Conservation (phyloP, 2,113 vertebrate species). For the Acrocephalus kingi region DNA sequence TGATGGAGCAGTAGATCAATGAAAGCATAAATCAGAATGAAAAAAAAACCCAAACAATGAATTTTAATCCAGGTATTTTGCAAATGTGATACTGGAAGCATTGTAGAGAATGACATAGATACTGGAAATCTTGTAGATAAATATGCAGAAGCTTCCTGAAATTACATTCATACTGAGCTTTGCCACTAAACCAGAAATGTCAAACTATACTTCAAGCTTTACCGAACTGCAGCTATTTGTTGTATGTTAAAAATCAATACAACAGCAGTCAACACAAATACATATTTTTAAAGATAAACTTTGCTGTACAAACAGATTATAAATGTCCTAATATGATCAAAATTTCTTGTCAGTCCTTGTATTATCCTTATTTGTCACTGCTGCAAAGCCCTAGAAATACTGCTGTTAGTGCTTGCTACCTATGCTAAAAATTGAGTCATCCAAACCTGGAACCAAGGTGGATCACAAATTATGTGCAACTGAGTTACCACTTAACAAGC, state of each 20-base stretch:
- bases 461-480: rapidly evolving
- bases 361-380: not conserved
- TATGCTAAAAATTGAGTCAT: not conserved
- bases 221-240: not conserved
- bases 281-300: not conserved
- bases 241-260: not conserved
- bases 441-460: not conserved
- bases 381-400: not conserved
- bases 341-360: not conserved
- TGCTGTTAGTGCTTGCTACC: not conserved
- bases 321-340: not conserved
- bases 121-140: not conserved
- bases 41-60: not conserved
- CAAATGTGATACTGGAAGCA: not conserved
- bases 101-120: not conserved
- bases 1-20: not conserved
- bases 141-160: not conserved
- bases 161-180: not conserved
- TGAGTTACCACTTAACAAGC: not conserved
- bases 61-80: not conserved
- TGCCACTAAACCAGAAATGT: not conserved
- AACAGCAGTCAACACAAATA: not conserved
- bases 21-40: not conserved
- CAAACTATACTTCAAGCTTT: not conserved
- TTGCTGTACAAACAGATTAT: not conserved